Evolutionary conservation across 2,797 vertebrate species (phyloP).

Genomic region (Chaetophractus vellerosus): DNA sequence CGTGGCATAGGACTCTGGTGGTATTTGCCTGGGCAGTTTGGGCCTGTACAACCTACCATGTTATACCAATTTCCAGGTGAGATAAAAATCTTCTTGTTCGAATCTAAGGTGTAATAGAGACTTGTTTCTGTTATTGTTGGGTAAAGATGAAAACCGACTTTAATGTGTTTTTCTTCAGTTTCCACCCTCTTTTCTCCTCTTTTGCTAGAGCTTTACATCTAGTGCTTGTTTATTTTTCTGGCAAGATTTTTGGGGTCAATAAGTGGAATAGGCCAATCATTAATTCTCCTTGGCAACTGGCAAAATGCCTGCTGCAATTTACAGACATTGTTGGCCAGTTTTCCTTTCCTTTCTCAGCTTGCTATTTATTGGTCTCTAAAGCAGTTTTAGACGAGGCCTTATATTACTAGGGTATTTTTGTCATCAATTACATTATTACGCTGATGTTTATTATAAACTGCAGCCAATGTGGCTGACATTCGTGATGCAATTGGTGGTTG

Average conservation of each 20-base stretch:
- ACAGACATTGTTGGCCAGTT: not conserved
- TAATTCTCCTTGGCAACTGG: constrained; percentile 20
- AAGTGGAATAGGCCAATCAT: not conserved
- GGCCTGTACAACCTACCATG: not conserved
- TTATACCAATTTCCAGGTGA: not conserved
- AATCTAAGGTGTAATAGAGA: not conserved
- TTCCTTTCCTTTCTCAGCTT: constrained; percentile 32
- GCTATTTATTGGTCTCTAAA: constrained; percentile 69
- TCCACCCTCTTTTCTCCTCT: constrained; percentile 27
- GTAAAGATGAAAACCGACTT: constrained; percentile 17
- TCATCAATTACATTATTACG: constrained; percentile 14
- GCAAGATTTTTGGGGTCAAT: not conserved
- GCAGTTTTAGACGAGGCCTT: constrained; percentile 21
- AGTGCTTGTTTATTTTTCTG: constrained; percentile 54
- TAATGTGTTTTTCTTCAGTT: constrained; percentile 32
- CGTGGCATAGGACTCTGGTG: not conserved
- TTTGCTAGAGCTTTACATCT: not conserved
- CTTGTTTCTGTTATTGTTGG: not conserved
- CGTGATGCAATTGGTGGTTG: not conserved
- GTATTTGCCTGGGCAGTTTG: not conserved
- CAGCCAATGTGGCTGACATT: not conserved
- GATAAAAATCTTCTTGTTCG: not conserved
- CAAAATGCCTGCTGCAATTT: constrained; percentile 21
- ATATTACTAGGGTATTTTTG: constrained; percentile 48
- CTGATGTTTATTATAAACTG: constrained; percentile 19